Percentiles rank a stretch among this genome's conserved stretches.
These are phyloP conservation scores for Danaus melanippus DNA, from an alignment of 1,140 invertebrate genomes.

Conservation along the genomic window DNA sequence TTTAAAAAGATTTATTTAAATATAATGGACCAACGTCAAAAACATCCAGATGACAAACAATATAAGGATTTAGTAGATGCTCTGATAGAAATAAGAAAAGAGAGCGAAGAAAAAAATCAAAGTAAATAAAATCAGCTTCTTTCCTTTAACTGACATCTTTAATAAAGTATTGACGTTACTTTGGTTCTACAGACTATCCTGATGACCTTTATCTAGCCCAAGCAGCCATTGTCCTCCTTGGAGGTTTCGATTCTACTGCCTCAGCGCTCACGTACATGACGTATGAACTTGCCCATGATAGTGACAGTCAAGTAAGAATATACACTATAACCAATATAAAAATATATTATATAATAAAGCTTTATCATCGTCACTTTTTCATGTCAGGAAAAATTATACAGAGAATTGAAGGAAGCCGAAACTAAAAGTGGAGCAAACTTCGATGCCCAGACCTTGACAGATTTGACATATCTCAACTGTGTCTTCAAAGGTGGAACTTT, in stretches of 20 bases:
- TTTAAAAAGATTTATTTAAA: slow-evolving; percentile 10
- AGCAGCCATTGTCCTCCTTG: slow-evolving; percentile 30
- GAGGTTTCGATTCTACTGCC: slow-evolving; percentile 34
- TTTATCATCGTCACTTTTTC: background rate
- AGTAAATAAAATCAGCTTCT: slow-evolving; percentile 10
- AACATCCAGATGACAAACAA: background rate
- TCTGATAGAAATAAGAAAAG: slow-evolving; percentile 13
- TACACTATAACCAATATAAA: background rate
- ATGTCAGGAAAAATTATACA: slow-evolving; percentile 34
- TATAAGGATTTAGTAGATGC: slow-evolving; percentile 11
- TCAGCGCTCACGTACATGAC: slow-evolving; percentile 18
- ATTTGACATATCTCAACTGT: slow-evolving; percentile 22
- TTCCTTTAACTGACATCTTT: background rate
- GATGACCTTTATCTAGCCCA: slow-evolving; percentile 33
- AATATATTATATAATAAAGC: too few relatives aligned
- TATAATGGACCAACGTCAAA: slow-evolving; percentile 1
- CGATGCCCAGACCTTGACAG: slow-evolving; percentile 13
- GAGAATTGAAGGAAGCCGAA: slow-evolving; percentile 23
- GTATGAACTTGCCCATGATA: slow-evolving; percentile 33
- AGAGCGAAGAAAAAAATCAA: slow-evolving; percentile 13
- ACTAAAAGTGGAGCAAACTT: slow-evolving; percentile 19
- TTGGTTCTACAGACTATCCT: slow-evolving; percentile 8
- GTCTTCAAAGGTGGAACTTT: slow-evolving; percentile 25
- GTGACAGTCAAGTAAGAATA: slow-evolving; percentile 31
- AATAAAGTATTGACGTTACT: too few relatives aligned